phyloP scores from a whole-genome alignment of 2,113 vertebrate species.

The Clarias gariepinus region DNA sequence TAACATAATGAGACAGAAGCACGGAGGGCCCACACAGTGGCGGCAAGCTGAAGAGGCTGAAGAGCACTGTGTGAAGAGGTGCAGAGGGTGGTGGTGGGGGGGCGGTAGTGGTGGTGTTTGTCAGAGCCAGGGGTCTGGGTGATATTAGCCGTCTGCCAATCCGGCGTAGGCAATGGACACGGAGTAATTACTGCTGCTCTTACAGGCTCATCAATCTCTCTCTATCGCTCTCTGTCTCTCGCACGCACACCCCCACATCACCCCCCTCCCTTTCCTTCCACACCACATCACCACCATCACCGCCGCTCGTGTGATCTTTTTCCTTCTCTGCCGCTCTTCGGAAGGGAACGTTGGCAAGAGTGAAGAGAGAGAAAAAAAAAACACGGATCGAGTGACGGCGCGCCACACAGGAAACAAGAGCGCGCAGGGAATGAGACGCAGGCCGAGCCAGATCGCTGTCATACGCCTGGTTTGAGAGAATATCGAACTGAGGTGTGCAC shows the following conservation, averaged over 20 bases:
- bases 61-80: constrained; percentile 66
- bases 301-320: constrained; percentile 61
- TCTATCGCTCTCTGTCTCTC: constrained; percentile 63
- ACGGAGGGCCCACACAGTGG: constrained; percentile 67
- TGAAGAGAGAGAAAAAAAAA: constrained; percentile 51
- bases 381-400: constrained; percentile 67
- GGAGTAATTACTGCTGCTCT: constrained; percentile 82
- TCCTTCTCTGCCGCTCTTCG: constrained; percentile 61
- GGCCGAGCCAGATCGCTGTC: constrained; percentile 28
- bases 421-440: constrained; percentile 51
- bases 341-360: constrained; percentile 42
- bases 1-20: constrained; percentile 63
- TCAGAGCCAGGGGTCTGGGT: constrained; percentile 79
- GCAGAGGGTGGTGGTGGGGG: constrained; percentile 32
- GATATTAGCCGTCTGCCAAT: constrained; percentile 84
- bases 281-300: not conserved
- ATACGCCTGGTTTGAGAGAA: constrained; percentile 34
- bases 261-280: constrained; percentile 23
- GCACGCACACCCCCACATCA: constrained; percentile 37
- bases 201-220: constrained; percentile 83
- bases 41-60: constrained; percentile 61
- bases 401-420: constrained; percentile 57
- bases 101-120: constrained; percentile 60
- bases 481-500: constrained; percentile 29
- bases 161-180: constrained; percentile 79